Percentiles rank a stretch among this genome's conserved stretches.
Evolutionary conservation across 2,888 invertebrate species (phyloP).

Genomic region (Calameuta filiformis): DNA sequence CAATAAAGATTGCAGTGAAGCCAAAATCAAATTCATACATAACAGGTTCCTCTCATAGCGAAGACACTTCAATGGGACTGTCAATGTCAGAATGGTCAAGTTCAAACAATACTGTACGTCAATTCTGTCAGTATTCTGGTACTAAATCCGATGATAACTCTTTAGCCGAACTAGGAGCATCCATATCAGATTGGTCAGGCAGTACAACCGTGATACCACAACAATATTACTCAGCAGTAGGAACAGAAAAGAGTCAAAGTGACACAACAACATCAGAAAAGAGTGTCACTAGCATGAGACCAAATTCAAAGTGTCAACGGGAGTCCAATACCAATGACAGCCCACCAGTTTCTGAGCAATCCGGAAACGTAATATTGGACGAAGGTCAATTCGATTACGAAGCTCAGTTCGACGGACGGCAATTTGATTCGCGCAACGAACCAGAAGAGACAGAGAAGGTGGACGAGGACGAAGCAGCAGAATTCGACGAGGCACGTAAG

Average conservation of each 20-base stretch:
- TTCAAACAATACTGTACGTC: constrained; percentile 85
- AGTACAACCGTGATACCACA: constrained; percentile 80
- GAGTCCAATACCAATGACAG: constrained; percentile 20
- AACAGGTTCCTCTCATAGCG: constrained; percentile 85
- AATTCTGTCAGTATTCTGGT: constrained; percentile 74
- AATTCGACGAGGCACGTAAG: constrained; percentile 54
- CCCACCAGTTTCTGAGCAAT: neutral
- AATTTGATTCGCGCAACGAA: constrained; percentile 7
- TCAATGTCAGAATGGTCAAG: constrained; percentile 91
- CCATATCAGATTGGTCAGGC: constrained; percentile 86
- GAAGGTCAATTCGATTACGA: constrained; percentile 11
- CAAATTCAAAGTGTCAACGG: constrained; percentile 57
- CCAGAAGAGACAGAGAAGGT: constrained; percentile 11
- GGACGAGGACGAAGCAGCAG: constrained; percentile 34
- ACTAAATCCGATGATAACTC: constrained; percentile 86
- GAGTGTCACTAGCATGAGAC: constrained; percentile 58
- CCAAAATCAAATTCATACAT: constrained; percentile 76
- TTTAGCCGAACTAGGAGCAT: constrained; percentile 78
- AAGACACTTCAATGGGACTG: constrained; percentile 87
- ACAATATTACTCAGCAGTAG: constrained; percentile 47
- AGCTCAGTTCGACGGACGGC: constrained; percentile 10
- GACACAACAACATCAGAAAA: constrained; percentile 62
- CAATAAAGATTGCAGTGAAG: constrained; percentile 82
- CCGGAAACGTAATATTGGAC: neutral
- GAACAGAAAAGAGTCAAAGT: constrained; percentile 59